phyloP scores from a whole-genome alignment of 37 sponge, comb jelly and placozoan genomes.

The Beroe forskalii region DNA sequence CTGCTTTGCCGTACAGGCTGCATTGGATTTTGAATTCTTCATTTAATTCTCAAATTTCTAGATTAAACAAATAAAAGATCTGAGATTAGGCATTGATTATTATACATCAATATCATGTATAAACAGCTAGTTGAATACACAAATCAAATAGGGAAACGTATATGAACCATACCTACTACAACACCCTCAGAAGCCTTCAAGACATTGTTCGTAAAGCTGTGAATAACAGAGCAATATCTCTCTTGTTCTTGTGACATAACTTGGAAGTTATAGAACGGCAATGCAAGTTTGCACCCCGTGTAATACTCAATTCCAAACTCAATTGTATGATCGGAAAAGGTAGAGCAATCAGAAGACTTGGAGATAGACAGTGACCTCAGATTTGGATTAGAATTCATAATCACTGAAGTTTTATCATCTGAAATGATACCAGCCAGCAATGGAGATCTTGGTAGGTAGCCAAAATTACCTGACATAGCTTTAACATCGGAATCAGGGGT shows the following conservation, averaged over 20 bases:
- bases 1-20: too few species aligned
- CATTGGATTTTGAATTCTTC: too few species aligned
- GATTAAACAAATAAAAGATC: too few species aligned
- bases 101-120: too few species aligned
- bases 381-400: not conserved
- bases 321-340: not conserved
- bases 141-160: too few species aligned
- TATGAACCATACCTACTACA: slow-evolving; percentile 49
- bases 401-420: not conserved
- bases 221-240: not conserved
- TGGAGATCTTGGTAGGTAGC: slow-evolving; percentile 11
- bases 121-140: too few species aligned
- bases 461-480: slow-evolving; percentile 33
- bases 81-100: too few species aligned
- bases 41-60: too few species aligned
- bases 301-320: slow-evolving; percentile 29
- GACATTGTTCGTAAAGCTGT: not conserved
- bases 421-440: not conserved
- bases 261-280: slow-evolving; percentile 26
- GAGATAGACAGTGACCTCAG: slow-evolving; percentile 1
- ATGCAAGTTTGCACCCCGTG: not conserved
- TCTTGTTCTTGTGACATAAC: not conserved
- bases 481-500: not conserved
- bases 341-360: not conserved
- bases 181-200: not conserved